Evolutionary conservation across 2,797 vertebrate species (phyloP).

Genomic region (Sebastes matsubarae): DNA sequence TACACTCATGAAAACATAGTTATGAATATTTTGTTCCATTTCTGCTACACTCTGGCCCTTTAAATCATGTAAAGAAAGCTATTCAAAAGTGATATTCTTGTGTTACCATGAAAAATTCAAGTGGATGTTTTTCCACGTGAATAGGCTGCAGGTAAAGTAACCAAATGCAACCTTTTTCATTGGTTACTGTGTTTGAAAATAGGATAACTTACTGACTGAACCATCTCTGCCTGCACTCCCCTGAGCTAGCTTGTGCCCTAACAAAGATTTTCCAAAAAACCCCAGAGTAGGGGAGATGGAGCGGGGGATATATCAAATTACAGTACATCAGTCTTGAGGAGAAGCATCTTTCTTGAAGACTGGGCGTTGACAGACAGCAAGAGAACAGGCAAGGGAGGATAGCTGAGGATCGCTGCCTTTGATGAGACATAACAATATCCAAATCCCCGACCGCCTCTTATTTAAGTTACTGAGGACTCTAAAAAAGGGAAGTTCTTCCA

Average conservation of each 20-base stretch:
- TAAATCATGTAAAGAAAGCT: neutral
- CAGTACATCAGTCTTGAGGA: conserved; percentile 77
- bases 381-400: conserved; percentile 76
- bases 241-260: conserved; percentile 59
- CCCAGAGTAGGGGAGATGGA: conserved; percentile 32
- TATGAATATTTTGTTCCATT: too few species aligned
- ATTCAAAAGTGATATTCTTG: neutral
- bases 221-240: conserved; percentile 46
- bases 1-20: too few species aligned
- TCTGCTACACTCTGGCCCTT: neutral
- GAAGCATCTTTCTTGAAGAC: conserved; percentile 78
- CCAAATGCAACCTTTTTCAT: conserved; percentile 22
- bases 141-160: conserved; percentile 14
- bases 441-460: conserved; percentile 84
- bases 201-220: conserved; percentile 42
- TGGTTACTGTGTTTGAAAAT: conserved; percentile 44
- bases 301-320: conserved; percentile 71
- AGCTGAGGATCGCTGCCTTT: conserved; percentile 81
- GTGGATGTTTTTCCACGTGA: neutral
- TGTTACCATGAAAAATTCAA: neutral
- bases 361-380: conserved; percentile 81
- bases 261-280: conserved; percentile 60
- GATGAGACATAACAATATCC: conserved; percentile 87
- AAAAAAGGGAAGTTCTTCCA: conserved; percentile 84
- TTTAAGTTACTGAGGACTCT: conserved; percentile 86